Evolutionary conservation across 1,140 invertebrate species (phyloP), one percentile per base, ranked within the genome.

Genomic region (Achroia grisella): DNA sequence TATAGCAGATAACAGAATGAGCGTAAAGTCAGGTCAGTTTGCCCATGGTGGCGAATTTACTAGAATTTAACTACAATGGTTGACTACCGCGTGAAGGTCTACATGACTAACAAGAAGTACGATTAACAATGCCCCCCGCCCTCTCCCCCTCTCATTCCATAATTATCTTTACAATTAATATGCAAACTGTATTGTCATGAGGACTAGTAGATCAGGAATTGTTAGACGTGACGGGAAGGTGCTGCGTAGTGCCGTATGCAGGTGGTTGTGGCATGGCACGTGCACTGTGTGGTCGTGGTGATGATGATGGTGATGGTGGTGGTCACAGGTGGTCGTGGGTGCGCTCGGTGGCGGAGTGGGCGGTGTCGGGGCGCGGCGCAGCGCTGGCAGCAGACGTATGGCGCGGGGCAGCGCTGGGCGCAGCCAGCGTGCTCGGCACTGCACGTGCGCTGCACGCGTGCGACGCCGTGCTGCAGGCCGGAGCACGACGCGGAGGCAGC

Each of bases 231-330:
- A n/a, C n/a, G n/a, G n/a, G n/a, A n/a, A n/a, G n/a, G n/a, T n/a
- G n/a, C n/a, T n/a, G n/a, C n/a, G n/a, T n/a, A 6, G 17, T 2
- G 6, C 17, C 2, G 17, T 6, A 23, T 6, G 10, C 48, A 80
- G 74, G 41, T 78, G 74, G 77, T 71, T 65, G 34, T 78, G 73
- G 69, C 44, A n/a, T n/a, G n/a, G n/a, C n/a, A n/a, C n/a, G n/a
- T n/a, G n/a, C n/a, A n/a, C n/a, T n/a, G 17, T 61, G 52, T 70
- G 75, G 5, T 75, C 71, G 41, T 75, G 53, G 44, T 49, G 54
- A 71, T 75, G 60, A 78, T 74, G 77, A 67, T 66, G 53, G 36
- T 52, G n/a, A 48, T 78, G 75, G 42, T 79, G 75, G 78, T 72
- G 66, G 32, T 79, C n/a, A 9, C 50, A 81, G 75, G 42, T 79